Conservation (phyloP, 1,140 invertebrate genomes). For the Acarapis woodi region DNA sequence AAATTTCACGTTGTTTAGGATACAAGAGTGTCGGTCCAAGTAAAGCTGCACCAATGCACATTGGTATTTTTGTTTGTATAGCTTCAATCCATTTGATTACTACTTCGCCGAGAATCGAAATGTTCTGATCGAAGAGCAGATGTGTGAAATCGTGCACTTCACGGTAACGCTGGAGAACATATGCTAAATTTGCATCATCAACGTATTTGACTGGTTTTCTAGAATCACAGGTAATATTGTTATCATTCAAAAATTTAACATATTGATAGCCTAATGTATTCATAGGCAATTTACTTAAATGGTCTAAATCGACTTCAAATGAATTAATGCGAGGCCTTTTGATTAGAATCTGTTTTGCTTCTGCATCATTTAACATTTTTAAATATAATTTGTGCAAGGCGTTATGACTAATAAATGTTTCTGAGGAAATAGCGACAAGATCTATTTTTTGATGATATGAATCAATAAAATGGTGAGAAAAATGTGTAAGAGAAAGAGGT, state of each 20-base stretch:
- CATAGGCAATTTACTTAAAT: conserved; percentile 34
- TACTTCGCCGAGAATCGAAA: conserved; percentile 58
- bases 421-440: conserved; percentile 74
- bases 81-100: conserved; percentile 92
- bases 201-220: conserved; percentile 63
- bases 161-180: conserved; percentile 85
- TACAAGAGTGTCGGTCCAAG: conserved; percentile 50
- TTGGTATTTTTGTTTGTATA: conserved; percentile 57
- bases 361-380: conserved; percentile 31
- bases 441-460: conserved; percentile 26
- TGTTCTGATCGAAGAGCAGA: conserved; percentile 63
- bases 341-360: conserved; percentile 37
- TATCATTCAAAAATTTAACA: conserved; percentile 41
- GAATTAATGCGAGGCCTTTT: conserved; percentile 64
- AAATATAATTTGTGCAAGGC: conserved; percentile 33
- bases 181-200: conserved; percentile 60
- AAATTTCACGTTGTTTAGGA: conserved; percentile 49
- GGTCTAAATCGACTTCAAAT: conserved; percentile 39
- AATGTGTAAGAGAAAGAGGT: background rate
- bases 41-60: conserved; percentile 57
- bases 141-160: conserved; percentile 88
- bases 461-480: no score
- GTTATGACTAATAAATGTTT: conserved; percentile 44
- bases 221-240: conserved; percentile 77
- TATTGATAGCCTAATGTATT: conserved; percentile 58